These are phyloP conservation scores for Epinephelus lanceolatus DNA, from an alignment of 2,113 vertebrate species.

Conservation along the genomic window DNA sequence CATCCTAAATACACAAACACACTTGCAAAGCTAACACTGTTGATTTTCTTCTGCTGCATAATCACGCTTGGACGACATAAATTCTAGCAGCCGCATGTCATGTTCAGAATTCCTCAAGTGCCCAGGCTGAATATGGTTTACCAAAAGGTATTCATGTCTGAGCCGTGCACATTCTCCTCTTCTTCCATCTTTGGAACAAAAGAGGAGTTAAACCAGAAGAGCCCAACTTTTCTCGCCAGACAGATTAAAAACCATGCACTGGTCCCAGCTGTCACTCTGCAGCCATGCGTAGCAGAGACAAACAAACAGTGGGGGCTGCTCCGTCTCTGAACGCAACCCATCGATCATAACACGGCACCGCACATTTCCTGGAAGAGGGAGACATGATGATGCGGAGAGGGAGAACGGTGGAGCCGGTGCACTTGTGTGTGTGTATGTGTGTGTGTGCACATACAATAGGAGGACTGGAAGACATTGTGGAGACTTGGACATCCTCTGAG, in stretches of 20 bases:
- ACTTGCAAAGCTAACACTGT: constrained; percentile 20
- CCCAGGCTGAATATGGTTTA: constrained; percentile 39
- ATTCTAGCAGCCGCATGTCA: constrained; percentile 32
- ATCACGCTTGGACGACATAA: constrained; percentile 33
- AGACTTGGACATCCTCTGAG: constrained; percentile 47
- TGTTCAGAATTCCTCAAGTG: constrained; percentile 49
- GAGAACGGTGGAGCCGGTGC: constrained; percentile 44
- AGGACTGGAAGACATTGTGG: constrained; percentile 39
- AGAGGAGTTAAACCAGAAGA: constrained; percentile 26
- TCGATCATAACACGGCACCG: constrained; percentile 73
- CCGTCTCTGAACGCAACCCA: constrained; percentile 70
- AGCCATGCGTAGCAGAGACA: constrained; percentile 74
- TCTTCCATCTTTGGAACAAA: constrained; percentile 37
- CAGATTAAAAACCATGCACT: constrained; percentile 45
- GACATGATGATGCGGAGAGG: constrained; percentile 58
- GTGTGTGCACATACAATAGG: constrained; percentile 19
- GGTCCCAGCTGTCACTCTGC: constrained; percentile 74
- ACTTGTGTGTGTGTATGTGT: constrained; percentile 26
- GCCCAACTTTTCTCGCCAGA: constrained; percentile 57
- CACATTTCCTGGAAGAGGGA: constrained; percentile 73
- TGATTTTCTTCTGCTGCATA: constrained; percentile 26
- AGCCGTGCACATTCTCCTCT: constrained; percentile 26
- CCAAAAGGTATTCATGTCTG: constrained; percentile 41
- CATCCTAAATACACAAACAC: constrained; percentile 29
- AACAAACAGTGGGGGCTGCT: constrained; percentile 76